Base-by-base conservation (phyloP, 2,113 vertebrate species). In the Chaenogobius annularis region DNA sequence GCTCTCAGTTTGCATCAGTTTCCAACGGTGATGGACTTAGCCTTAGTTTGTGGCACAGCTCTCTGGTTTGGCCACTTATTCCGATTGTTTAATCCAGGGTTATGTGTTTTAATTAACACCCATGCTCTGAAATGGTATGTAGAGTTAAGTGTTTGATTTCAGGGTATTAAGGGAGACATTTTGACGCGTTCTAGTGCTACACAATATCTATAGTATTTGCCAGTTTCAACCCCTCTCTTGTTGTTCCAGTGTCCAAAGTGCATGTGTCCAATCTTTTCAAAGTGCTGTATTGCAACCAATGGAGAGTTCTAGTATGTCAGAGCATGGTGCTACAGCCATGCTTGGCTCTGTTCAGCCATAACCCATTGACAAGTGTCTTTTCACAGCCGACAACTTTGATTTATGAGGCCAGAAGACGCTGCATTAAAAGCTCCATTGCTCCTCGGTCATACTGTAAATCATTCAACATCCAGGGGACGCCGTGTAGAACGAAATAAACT, bases 241-340 rank as follows among this genome's bases (percentile, higher is more conserved):
- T 58, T 43, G 14, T 61, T 20, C 37, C 20, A 50, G 13, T 67
- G 31, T 69, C 15, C 66, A 62, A 67, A 55, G 54, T 69, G 77
- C 87, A 83, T 85, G 72, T 20, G 31, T 66, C 63, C 65, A 75
- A 35, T 55, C 67, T 80, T 79, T 74, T 73, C 31, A 83, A 56
- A 70, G 40, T 74, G 15, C 11, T 71, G 23, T 68, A 37, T 62
- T 58, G 55, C 50, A 37, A 37, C 26, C 63, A 73, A 10, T 35
- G 68, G 68, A 48, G 11, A 67, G 11, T 20, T 63, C 15, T 19
- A 70, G 72, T 71, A 79, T 88, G 84, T 83, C 62, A 78, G 7
- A 63, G 75, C 82, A 86, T 83, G 73, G 72, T 72, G 6, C 31
- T 11, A 5, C 67, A 54, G 50, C 71, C 80, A 87, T 83, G 75